These are phyloP conservation scores for Thumatha senex DNA, from an alignment of 2,888 invertebrate genomes.

Conservation along the genomic window DNA sequence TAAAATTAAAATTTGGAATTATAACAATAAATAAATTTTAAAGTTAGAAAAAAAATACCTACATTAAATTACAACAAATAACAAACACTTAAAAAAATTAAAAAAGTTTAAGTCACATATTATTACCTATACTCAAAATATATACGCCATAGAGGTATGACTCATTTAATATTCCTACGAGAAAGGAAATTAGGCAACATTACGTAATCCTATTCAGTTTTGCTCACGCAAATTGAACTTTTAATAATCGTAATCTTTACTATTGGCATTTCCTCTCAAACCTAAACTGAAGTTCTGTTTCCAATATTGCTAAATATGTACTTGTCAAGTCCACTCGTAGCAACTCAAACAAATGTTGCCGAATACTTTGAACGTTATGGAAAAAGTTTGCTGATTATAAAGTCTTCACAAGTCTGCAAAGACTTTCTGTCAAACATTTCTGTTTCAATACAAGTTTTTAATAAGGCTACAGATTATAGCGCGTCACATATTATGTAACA, in stretches of 20 bases:
- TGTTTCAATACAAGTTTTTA: slow-evolving; percentile 19
- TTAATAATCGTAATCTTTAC: slow-evolving; percentile 8
- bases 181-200: too few relatives aligned
- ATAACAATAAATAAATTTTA: too few relatives aligned
- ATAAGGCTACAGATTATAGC: slow-evolving; percentile 9
- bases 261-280: slow-evolving; percentile 19
- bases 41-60: too few relatives aligned
- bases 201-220: too few relatives aligned
- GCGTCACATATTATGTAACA: background rate
- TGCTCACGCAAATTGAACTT: slow-evolving; percentile 3
- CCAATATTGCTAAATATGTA: slow-evolving; percentile 43
- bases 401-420: slow-evolving; percentile 36
- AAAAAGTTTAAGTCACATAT: too few relatives aligned
- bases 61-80: too few relatives aligned
- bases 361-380: slow-evolving; percentile 47
- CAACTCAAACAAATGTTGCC: slow-evolving; percentile 51
- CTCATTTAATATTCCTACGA: too few relatives aligned
- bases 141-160: too few relatives aligned
- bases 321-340: slow-evolving; percentile 48
- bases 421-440: slow-evolving; percentile 27
- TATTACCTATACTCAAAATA: too few relatives aligned
- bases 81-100: too few relatives aligned
- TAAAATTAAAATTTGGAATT: too few relatives aligned
- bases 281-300: slow-evolving; percentile 31
- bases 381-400: slow-evolving; percentile 53